Percentiles rank a stretch among this genome's conserved stretches.
Conservation (phyloP, 2,888 invertebrate genomes). For the Byasa hedistus region DNA sequence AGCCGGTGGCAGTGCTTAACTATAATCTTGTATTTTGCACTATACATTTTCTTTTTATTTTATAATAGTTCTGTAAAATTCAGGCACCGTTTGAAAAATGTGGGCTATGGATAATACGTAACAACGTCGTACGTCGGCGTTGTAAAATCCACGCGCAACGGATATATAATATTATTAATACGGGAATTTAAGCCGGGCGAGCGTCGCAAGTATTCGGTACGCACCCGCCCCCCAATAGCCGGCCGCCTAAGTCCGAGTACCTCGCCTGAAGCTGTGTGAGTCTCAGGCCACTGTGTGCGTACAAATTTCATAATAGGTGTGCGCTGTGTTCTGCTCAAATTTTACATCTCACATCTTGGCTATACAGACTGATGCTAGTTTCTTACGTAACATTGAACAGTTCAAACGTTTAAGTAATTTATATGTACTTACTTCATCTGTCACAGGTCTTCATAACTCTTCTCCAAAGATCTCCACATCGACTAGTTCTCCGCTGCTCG, state of each 20-base stretch:
- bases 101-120: slow-evolving; percentile 40
- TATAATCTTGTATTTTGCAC: no score
- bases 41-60: no score
- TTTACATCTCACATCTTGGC: slow-evolving; percentile 75
- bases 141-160: slow-evolving; percentile 64
- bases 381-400: slow-evolving; percentile 5
- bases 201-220: slow-evolving; percentile 64
- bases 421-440: neutral
- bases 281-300: slow-evolving; percentile 53
- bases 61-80: neutral
- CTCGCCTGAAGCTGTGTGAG: slow-evolving; percentile 48
- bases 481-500: no score
- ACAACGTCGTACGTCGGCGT: slow-evolving; percentile 59
- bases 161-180: slow-evolving; percentile 73
- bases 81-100: slow-evolving; percentile 7
- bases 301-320: slow-evolving; percentile 76
- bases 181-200: slow-evolving; percentile 73
- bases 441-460: no score
- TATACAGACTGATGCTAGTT: slow-evolving; percentile 55
- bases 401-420: neutral
- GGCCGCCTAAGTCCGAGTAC: slow-evolving; percentile 67
- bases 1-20: no score
- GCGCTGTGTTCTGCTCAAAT: slow-evolving; percentile 72
- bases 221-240: slow-evolving; percentile 56
- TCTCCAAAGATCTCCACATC: no score